Evolutionary conservation across 2,113 vertebrate genomes (phyloP), one percentile per base, ranked within the genome.

Genomic region (Numenius arquata): DNA sequence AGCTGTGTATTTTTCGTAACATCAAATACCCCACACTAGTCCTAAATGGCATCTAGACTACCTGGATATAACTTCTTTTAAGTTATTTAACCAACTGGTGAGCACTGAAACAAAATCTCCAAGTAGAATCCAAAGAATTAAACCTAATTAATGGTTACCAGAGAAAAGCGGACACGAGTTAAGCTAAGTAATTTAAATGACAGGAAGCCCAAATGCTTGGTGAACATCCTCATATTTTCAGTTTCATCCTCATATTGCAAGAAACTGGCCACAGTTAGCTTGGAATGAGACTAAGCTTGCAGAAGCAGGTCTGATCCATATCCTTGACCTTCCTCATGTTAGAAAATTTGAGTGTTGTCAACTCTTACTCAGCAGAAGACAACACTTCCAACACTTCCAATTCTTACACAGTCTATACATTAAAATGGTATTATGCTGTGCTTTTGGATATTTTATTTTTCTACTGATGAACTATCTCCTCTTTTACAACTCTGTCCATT

Each of bases 101-200:
- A 78, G 14, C 62, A 26, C 13, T 15, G 50, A 38, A 90, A 77
- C 34, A 61, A 72, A 62, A 36, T 38, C 22, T 73, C 52, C 30
- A 50, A 22, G 13, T 7, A 78, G 4, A 82, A 74, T 32, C 17
- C 27, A 77, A 75, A 84, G 17, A 62, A 66, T 47, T 29, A 47
- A 76, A 66, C 17, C 19, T 50, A 14, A 38, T 36, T 36, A 70
- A 68, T 12, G 5, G 5, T 79, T 83, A 72, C 26, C 10, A 59
- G 15, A 72, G 8, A 17, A 77, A 40, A 85, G 5, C 0, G 0
- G 32, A 19, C 21, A 61, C 9, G 23, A 8, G 4, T 62, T 34
- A 29, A 68, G 15, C 23, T 74, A 41, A 45, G 25, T 52, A 29
- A 73, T 48, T 77, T 23, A 61, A 62, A 21, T 15, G 7, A 30